These are phyloP conservation scores for Galemys pyrenaicus DNA, from an alignment of 2,113 vertebrate genomes.

Conservation along the genomic window DNA sequence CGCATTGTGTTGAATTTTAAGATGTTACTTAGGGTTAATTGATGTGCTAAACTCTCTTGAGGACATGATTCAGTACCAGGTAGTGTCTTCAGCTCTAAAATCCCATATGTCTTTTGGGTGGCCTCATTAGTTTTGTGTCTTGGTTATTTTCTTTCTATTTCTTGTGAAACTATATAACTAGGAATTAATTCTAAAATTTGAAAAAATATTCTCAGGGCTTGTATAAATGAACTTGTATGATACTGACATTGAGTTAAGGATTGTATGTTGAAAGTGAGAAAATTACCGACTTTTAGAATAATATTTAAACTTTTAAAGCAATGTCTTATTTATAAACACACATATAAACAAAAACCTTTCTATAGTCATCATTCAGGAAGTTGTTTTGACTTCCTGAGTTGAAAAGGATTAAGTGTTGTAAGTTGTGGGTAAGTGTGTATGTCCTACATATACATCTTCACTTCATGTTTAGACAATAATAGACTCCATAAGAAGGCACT, in stretches of 20 bases:
- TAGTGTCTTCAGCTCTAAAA: background rate
- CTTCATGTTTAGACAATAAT: background rate
- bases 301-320: background rate
- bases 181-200: background rate
- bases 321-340: background rate
- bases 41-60: background rate
- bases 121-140: background rate
- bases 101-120: background rate
- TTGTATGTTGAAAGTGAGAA: background rate
- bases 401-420: background rate
- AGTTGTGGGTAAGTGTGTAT: background rate
- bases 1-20: background rate
- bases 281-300: background rate
- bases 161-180: background rate
- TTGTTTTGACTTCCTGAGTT: background rate
- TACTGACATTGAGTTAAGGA: background rate
- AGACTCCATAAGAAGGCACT: background rate
- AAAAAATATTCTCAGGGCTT: background rate
- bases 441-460: background rate
- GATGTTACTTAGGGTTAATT: background rate
- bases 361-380: background rate
- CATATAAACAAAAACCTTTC: background rate
- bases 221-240: slow-evolving; percentile 4
- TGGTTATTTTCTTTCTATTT: background rate
- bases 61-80: background rate